Evolutionary conservation across 2,113 vertebrate species (phyloP), one percentile per base, ranked within the genome.

Genomic region (Callionymus lyra): DNA sequence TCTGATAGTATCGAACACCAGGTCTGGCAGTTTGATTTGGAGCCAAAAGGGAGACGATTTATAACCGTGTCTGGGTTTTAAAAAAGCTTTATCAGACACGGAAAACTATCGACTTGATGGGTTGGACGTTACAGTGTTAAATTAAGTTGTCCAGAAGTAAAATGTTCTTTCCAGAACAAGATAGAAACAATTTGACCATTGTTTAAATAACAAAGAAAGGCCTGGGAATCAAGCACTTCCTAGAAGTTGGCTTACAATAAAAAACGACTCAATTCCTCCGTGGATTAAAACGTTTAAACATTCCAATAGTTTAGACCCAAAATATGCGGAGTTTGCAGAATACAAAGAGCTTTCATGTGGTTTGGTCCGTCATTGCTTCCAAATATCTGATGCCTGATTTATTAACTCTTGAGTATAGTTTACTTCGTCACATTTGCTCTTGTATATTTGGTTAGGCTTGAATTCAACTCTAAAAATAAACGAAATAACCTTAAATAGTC

Each of bases 11-110:
- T 68, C 6, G 33, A 66, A 68, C 32, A 17, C n/a, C 8, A 12
- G 31, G 2, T 6, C 53, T 52, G 56, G 59, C 68, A 63, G 61
- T 41, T 69, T 70, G 68, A 70, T 46, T 34, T 45, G 3, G 35
- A 49, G 65, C 55, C 64, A 45, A 56, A n/a, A 31, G 45, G 4
- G 21, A 40, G 53, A 65, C 54, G 64, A 74, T 68, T 44, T 59
- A 65, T 70, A 43, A 61, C 50, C 58, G 39, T 34, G 55, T 65
- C 64, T 67, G 41, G 38, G 64, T 69, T 27, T 10, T 27, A 27
- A n/a, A 27, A 27, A 27, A 8, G 21, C 38, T 65, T 37, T 21
- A 41, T 49, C 42, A 63, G 42, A 56, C 41, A 58, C 41, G 32
- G 19, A 34, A 44, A n/a, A n/a, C n/a, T n/a, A n/a, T 21, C 54